Conservation (phyloP, 2,113 vertebrate species). For the Ursus arctos region DNA sequence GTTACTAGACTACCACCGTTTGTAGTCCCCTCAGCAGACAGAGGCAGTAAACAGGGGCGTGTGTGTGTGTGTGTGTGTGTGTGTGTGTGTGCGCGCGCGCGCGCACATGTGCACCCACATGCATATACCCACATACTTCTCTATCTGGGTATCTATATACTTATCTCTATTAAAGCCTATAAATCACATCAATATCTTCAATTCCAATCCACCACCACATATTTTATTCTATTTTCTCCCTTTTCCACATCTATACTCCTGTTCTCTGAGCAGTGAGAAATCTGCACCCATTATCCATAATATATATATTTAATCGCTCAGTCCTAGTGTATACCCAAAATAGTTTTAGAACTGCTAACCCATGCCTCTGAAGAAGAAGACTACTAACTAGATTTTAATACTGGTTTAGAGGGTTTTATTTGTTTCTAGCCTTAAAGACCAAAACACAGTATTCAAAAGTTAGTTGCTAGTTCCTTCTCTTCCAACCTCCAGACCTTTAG, state of each 20-base stretch:
- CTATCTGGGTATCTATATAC: neutral
- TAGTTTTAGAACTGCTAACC: slow-evolving; percentile 17
- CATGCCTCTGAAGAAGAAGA: neutral
- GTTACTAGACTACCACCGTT: neutral
- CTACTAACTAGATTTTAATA: neutral
- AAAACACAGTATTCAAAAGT: slow-evolving; percentile 18
- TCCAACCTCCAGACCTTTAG: neutral
- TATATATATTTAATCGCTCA: slow-evolving; percentile 32
- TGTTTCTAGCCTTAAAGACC: neutral
- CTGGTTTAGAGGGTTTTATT: neutral
- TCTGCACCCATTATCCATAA: neutral
- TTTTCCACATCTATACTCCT: slow-evolving; percentile 37
- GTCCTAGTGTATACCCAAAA: neutral
- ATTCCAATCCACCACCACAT: neutral
- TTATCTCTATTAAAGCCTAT: neutral
- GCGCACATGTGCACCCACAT: neutral
- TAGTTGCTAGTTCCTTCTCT: neutral
- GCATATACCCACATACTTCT: neutral
- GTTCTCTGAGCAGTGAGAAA: slow-evolving; percentile 31
- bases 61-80: neutral
- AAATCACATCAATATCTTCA: neutral
- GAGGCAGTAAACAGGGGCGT: neutral
- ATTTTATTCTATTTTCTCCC: slow-evolving; percentile 12
- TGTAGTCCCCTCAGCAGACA: neutral
- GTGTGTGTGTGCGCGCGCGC: neutral